Percentiles rank a stretch among this genome's conserved stretches.
phyloP scores from a whole-genome alignment of 2,888 invertebrate species.

The Eucriotettix oculatus region DNA sequence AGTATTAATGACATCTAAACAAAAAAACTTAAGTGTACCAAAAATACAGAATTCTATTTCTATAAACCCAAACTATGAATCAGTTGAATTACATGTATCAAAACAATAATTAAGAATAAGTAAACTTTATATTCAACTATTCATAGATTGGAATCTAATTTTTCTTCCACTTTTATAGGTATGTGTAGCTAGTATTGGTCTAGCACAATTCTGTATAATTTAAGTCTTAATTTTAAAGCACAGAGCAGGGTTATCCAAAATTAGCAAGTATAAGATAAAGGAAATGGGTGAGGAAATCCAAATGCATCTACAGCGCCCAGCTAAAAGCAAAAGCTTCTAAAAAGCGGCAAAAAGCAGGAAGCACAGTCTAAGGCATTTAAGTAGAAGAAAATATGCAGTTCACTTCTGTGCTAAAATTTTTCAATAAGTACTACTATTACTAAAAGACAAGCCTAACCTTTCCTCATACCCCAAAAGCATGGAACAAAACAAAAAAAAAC shows the following conservation, averaged over 20 bases:
- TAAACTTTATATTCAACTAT: background rate
- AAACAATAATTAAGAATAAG: too few species aligned
- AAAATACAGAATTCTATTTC: background rate
- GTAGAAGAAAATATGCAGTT: conserved; percentile 5
- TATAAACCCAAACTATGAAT: too few species aligned
- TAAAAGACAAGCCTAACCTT: conserved; percentile 10
- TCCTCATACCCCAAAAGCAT: conserved; percentile 6
- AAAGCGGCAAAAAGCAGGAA: conserved; percentile 15
- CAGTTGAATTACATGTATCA: too few species aligned
- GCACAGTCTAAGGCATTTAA: conserved; percentile 12
- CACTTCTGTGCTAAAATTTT: background rate
- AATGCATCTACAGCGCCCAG: conserved; percentile 15
- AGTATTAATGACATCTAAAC: too few species aligned
- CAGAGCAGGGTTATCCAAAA: conserved; percentile 21
- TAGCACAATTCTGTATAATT: background rate
- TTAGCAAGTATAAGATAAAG: conserved; percentile 12
- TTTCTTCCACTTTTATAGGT: background rate
- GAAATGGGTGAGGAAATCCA: conserved; percentile 9
- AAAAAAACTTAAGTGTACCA: background rate
- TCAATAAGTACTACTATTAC: background rate
- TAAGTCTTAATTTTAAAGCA: conserved; percentile 7
- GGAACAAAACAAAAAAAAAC: background rate
- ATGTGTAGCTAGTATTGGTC: conserved; percentile 6
- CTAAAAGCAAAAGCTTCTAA: conserved; percentile 13
- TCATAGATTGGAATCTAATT: background rate